Percentiles rank a stretch among this genome's conserved stretches.
Conservation (phyloP, 2,113 vertebrate species). For the Ia io region DNA sequence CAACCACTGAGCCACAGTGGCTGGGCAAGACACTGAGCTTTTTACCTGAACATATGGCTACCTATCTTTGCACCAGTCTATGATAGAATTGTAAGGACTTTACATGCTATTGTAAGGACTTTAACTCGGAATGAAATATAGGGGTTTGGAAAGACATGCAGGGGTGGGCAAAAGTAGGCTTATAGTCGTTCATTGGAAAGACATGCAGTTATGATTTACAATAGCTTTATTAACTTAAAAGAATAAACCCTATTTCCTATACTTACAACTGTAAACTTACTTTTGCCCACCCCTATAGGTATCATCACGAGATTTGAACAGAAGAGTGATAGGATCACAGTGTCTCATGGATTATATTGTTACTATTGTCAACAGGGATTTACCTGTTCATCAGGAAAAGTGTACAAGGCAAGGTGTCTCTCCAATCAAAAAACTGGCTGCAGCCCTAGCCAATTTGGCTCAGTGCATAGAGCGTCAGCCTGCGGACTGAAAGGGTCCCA, state of each 20-base stretch:
- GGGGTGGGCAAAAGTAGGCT: too few species aligned
- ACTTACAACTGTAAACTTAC: too few species aligned
- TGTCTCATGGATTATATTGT: constrained; percentile 93
- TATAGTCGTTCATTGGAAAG: too few species aligned
- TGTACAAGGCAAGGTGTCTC: constrained; percentile 72
- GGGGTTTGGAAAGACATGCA: too few species aligned
- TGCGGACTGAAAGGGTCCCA: too few species aligned
- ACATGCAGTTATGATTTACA: too few species aligned
- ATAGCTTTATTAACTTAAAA: too few species aligned
- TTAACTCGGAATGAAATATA: constrained; percentile 87
- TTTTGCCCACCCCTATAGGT: too few species aligned
- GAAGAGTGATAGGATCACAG: neutral
- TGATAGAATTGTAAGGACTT: constrained; percentile 70
- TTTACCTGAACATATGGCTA: neutral
- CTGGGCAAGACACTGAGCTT: neutral
- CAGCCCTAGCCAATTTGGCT: neutral
- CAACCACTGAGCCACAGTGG: neutral
- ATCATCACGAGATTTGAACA: neutral
- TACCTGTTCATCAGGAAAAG: constrained; percentile 94
- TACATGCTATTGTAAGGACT: constrained; percentile 74
- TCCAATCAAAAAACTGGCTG: constrained; percentile 11
- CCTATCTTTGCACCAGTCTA: neutral
- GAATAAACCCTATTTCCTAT: too few species aligned
- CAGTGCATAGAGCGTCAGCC: too few species aligned
- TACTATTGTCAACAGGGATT: constrained; percentile 95